Conservation (phyloP, 2,797 vertebrate genomes). For the Lepidocolaptes lacrymiger region DNA sequence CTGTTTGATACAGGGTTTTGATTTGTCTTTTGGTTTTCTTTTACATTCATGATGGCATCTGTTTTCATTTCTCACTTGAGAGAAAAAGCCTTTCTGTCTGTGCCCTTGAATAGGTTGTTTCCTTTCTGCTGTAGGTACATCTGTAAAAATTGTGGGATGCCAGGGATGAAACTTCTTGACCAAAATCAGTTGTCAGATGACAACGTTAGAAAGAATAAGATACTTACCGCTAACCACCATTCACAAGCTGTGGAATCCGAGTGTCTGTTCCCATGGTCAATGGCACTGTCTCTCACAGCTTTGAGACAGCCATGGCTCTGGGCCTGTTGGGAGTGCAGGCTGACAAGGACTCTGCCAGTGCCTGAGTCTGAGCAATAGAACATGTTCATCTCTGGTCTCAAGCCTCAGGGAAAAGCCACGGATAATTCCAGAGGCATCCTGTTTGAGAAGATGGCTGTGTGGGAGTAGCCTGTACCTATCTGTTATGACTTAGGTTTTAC, state of each 20-base stretch:
- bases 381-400: neutral
- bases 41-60: neutral
- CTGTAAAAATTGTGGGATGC: neutral
- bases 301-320: accelerated
- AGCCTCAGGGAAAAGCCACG: neutral
- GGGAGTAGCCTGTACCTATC: neutral
- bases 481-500: neutral
- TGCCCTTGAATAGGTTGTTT: neutral
- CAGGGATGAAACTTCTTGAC: neutral
- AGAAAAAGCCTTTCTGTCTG: neutral
- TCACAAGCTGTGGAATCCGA: neutral
- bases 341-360: neutral
- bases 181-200: neutral
- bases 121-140: neutral
- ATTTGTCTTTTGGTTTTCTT: neutral
- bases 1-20: neutral
- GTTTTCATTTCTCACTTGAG: neutral
- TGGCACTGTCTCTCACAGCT: neutral
- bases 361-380: neutral
- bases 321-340: neutral
- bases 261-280: neutral
- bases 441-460: neutral
- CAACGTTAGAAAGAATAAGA: neutral
- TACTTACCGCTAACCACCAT: neutral
- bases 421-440: neutral